A percentile compares a stretch with the other conserved stretches of the same genome.
Conservation (phyloP, 2,797 vertebrate genomes). For the Melanotaenia trifasciata region DNA sequence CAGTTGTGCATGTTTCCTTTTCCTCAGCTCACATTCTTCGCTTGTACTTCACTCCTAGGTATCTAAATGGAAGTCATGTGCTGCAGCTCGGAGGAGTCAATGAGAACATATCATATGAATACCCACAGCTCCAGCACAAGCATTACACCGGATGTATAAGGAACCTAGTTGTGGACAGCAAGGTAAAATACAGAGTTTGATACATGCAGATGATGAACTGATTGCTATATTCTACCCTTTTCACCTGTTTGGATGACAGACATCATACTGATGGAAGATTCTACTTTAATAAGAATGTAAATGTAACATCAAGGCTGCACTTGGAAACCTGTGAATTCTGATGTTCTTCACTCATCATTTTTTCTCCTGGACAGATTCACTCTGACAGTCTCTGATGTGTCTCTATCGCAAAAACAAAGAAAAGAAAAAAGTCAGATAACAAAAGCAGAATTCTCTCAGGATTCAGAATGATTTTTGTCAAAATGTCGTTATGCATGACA, state of each 20-base stretch:
- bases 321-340: slow-evolving; percentile 38
- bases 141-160: slow-evolving; percentile 86
- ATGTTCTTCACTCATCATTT: slow-evolving; percentile 23
- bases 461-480: not conserved
- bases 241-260: slow-evolving; percentile 32
- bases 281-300: slow-evolving; percentile 49
- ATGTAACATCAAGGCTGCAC: slow-evolving; percentile 43
- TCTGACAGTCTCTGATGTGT: slow-evolving; percentile 8
- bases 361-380: slow-evolving; percentile 11
- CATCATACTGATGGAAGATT: slow-evolving; percentile 12
- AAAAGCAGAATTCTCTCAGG: not conserved
- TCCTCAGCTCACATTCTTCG: slow-evolving; percentile 14
- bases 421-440: not conserved
- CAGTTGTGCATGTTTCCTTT: not conserved
- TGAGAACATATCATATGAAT: slow-evolving; percentile 82
- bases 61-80: slow-evolving; percentile 84
- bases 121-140: slow-evolving; percentile 83
- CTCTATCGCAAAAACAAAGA: not conserved
- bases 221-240: slow-evolving; percentile 5
- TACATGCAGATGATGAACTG: slow-evolving; percentile 2
- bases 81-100: slow-evolving; percentile 88
- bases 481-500: not conserved
- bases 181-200: slow-evolving; percentile 72
- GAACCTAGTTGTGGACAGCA: slow-evolving; percentile 86
- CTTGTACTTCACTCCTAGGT: slow-evolving; percentile 66